These are phyloP conservation scores for Caerostris darwini DNA, from an alignment of 1,140 invertebrate species.

Conservation along the genomic window DNA sequence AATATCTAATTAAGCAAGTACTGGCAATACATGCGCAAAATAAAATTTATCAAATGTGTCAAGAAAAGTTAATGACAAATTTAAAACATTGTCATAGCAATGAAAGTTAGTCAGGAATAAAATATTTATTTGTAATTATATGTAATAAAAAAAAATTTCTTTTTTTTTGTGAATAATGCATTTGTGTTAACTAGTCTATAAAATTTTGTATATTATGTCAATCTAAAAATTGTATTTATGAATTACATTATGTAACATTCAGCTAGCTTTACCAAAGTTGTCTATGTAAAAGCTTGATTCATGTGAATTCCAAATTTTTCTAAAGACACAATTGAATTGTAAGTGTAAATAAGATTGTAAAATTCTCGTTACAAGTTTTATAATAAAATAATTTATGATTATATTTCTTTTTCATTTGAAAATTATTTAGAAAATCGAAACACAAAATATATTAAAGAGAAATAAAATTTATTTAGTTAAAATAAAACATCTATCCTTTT, in stretches of 20 bases:
- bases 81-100: not conserved
- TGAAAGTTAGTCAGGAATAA: not conserved
- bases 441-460: slow-evolving; percentile 31
- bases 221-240: slow-evolving; percentile 1
- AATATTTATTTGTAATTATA: not conserved
- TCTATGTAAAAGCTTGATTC: not conserved
- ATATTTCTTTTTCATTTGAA: not conserved
- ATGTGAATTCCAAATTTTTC: not conserved
- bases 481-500: slow-evolving; percentile 74
- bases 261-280: slow-evolving; percentile 70
- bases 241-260: slow-evolving; percentile 19
- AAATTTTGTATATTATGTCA: not conserved
- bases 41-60: not conserved
- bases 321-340: not conserved
- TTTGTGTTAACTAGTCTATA: slow-evolving; percentile 13
- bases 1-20: not conserved
- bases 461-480: slow-evolving; percentile 75
- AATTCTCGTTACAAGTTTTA: slow-evolving; percentile 30
- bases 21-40: not conserved
- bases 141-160: not conserved
- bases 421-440: not conserved
- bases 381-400: slow-evolving; percentile 35
- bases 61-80: not conserved
- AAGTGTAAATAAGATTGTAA: slow-evolving; percentile 29
- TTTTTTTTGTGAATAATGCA: not conserved